Percentiles rank a stretch among this genome's conserved stretches.
Conservation (phyloP, 2,888 invertebrate species). For the Caenorhabditis parvicauda region DNA sequence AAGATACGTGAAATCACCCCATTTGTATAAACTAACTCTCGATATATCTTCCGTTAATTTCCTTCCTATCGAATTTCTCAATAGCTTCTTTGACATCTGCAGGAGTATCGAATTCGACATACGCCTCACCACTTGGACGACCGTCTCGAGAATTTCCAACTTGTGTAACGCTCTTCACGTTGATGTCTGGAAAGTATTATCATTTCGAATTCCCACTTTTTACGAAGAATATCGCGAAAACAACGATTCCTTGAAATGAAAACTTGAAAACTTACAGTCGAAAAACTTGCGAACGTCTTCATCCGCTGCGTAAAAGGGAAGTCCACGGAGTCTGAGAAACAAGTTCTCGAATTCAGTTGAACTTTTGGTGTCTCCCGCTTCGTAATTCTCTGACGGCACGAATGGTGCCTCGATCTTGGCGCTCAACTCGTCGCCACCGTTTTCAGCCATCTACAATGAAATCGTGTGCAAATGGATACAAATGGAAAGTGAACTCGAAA, state of each 20-base stretch:
- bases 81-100: slow-evolving; percentile 40
- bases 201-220: background rate
- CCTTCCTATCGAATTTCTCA: slow-evolving; percentile 38
- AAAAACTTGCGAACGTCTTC: slow-evolving; percentile 48
- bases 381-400: too few species aligned
- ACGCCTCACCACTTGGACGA: slow-evolving; percentile 53
- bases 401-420: too few species aligned
- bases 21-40: slow-evolving; percentile 34
- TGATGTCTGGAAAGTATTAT: too few species aligned
- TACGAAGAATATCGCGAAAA: too few species aligned
- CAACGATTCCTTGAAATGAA: background rate
- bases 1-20: background rate
- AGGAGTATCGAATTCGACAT: slow-evolving; percentile 28
- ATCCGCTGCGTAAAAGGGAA: slow-evolving; percentile 47
- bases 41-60: slow-evolving; percentile 50
- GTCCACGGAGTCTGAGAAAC: slow-evolving; percentile 51
- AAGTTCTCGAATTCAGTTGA: too few species aligned
- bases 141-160: slow-evolving; percentile 31
- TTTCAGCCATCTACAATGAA: too few species aligned
- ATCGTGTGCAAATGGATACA: too few species aligned
- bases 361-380: too few species aligned
- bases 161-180: background rate
- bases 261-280: slow-evolving; percentile 19
- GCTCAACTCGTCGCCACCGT: too few species aligned
- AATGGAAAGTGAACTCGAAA: too few species aligned